phyloP scores from a whole-genome alignment of 2,797 vertebrate genomes.

The Anniella stebbinsi region DNA sequence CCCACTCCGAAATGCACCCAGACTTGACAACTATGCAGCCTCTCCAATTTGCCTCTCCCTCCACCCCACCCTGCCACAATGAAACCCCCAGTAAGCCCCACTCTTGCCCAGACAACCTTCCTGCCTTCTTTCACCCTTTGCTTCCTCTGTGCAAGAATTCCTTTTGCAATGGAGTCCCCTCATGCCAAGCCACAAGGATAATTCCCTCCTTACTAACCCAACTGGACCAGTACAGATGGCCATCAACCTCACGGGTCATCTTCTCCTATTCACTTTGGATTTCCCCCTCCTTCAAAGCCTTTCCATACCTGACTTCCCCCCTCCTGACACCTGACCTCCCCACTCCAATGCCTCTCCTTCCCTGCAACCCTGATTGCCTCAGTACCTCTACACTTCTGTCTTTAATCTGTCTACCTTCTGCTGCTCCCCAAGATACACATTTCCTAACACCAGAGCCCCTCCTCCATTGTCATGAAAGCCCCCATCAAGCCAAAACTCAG shows the following conservation, averaged over 20 bases:
- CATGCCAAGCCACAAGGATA: too few species aligned
- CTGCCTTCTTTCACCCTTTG: neutral
- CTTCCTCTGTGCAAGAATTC: neutral
- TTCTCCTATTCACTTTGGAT: neutral
- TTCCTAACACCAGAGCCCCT: too few species aligned
- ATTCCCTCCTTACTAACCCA: neutral
- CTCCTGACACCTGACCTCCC: too few species aligned
- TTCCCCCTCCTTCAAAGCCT: neutral
- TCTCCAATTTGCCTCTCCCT: neutral
- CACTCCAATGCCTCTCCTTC: neutral
- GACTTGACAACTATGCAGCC: neutral
- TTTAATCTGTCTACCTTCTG: neutral
- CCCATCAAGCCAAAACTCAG: neutral
- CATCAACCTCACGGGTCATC: neutral
- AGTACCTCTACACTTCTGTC: too few species aligned
- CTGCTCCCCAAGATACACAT: neutral
- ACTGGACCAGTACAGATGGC: neutral
- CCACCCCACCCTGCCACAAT: too few species aligned
- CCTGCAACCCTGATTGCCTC: neutral
- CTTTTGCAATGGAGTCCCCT: neutral
- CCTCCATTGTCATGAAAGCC: neutral
- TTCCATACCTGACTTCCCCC: too few species aligned
- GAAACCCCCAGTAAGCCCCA: too few species aligned
- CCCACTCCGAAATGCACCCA: rapidly evolving
- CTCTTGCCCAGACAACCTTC: neutral